A percentile compares a stretch with the other conserved stretches of the same genome.
These are phyloP conservation scores for Drosophila aldrichi DNA, from an alignment of 2,888 invertebrate species.

Conservation along the genomic window DNA sequence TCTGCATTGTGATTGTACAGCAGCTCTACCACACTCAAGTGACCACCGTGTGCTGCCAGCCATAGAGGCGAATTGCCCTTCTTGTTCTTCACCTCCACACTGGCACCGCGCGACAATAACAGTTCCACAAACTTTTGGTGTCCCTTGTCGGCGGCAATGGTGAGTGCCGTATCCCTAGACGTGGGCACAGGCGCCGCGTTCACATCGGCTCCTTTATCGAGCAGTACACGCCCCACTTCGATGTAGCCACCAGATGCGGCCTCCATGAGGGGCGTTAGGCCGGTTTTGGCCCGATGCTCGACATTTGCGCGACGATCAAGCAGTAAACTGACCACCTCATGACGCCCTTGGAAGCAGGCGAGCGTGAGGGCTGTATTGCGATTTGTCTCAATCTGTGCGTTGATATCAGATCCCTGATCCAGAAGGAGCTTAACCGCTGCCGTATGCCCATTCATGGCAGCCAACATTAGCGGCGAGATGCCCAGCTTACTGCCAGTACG, in stretches of 20 bases:
- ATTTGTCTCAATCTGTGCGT: constrained; percentile 99
- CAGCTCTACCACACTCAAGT: constrained; percentile 97
- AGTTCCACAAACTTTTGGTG: constrained; percentile 97
- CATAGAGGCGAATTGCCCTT: constrained; percentile 99
- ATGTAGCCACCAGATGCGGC: constrained; percentile 99
- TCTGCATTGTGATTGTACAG: constrained; percentile 96
- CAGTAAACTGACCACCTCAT: constrained; percentile 98
- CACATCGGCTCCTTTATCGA: constrained; percentile 99
- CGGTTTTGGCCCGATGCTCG: constrained; percentile 99
- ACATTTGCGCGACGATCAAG: constrained; percentile 99
- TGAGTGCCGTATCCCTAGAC: constrained; percentile 98
- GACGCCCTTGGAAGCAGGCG: constrained; percentile 99
- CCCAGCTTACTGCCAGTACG: constrained; percentile 98
- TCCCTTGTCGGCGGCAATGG: constrained; percentile 99
- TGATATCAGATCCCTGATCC: constrained; percentile 99
- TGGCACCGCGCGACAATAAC: constrained; percentile 92
- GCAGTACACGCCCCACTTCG: constrained; percentile 97
- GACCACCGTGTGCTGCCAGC: constrained; percentile 99
- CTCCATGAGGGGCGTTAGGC: constrained; percentile 99
- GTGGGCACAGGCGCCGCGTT: constrained; percentile 99
- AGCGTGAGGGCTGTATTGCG: constrained; percentile 99
- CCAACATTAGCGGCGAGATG: constrained; percentile 99
- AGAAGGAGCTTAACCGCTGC: constrained; percentile 97
- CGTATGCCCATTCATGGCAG: constrained; percentile 99
- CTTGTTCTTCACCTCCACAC: constrained; percentile 99